Evolutionary conservation across 2,888 invertebrate species (phyloP).

Genomic region (Barypeithes pellucidus): DNA sequence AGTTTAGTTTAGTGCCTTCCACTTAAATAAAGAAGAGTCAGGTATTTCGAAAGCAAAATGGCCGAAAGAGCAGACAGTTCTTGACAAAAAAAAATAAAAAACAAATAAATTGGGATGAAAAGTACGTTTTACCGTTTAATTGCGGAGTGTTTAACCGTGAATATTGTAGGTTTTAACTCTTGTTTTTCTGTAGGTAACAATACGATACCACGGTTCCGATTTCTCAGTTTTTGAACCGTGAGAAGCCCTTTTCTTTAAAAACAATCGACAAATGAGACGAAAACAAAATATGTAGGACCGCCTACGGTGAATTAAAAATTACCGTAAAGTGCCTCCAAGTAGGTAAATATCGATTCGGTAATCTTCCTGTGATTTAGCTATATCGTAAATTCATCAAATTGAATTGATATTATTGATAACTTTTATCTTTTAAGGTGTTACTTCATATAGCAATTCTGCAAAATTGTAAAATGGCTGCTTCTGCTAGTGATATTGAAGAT

Average conservation of each 20-base stretch:
- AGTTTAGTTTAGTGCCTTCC: too few species aligned
- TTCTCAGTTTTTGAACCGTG: slow-evolving; percentile 31
- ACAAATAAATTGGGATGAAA: slow-evolving; percentile 29
- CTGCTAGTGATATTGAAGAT: slow-evolving; percentile 85
- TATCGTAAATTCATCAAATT: slow-evolving; percentile 16
- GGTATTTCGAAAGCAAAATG: slow-evolving; percentile 5
- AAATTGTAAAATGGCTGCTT: slow-evolving; percentile 71
- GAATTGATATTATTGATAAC: background rate
- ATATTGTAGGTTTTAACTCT: background rate
- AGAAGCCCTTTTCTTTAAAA: slow-evolving; percentile 25
- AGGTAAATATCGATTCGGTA: background rate
- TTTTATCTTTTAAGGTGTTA: slow-evolving; percentile 1
- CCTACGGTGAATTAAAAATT: slow-evolving; percentile 24
- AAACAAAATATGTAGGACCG: background rate
- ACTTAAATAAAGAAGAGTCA: background rate
- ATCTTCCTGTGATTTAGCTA: slow-evolving; percentile 2
- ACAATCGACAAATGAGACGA: slow-evolving; percentile 29
- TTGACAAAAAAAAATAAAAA: slow-evolving; percentile 13
- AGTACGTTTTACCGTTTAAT: slow-evolving; percentile 35
- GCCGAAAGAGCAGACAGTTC: slow-evolving; percentile 7
- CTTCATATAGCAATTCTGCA: too few species aligned
- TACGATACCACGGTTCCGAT: slow-evolving; percentile 11
- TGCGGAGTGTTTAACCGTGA: slow-evolving; percentile 4
- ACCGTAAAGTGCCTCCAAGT: slow-evolving; percentile 9
- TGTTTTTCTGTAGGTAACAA: background rate